phyloP scores from a whole-genome alignment of 2,888 invertebrate genomes.

The Oasisia sp. region DNA sequence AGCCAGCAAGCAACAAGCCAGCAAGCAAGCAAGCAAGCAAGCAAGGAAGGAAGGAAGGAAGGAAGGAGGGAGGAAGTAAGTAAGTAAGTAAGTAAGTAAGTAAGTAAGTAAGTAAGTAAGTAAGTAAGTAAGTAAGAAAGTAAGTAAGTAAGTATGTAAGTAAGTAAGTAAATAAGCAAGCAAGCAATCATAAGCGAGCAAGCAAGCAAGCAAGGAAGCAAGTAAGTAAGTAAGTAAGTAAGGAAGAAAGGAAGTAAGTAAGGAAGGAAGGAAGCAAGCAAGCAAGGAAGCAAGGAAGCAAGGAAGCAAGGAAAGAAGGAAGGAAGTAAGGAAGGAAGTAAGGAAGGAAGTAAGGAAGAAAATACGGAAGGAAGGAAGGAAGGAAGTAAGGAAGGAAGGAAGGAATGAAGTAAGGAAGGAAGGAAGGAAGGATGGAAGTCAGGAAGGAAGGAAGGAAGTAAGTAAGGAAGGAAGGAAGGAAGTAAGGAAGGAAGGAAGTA shows the following conservation, averaged over 20 bases:
- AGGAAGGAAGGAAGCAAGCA: not conserved
- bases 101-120: not conserved
- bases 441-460: too few species aligned
- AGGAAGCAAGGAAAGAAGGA: not conserved
- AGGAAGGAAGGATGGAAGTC: too few species aligned
- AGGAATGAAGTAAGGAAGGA: conserved; percentile 7
- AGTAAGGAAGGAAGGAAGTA: too few species aligned
- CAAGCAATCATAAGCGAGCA: too few species aligned
- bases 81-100: not conserved
- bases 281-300: not conserved
- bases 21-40: too few species aligned
- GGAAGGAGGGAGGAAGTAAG: not conserved
- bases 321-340: not conserved
- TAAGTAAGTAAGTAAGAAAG: conserved; percentile 20
- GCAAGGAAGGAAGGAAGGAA: too few species aligned
- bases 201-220: too few species aligned
- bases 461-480: too few species aligned
- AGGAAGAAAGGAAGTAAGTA: conserved; percentile 25
- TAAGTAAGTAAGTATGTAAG: not conserved
- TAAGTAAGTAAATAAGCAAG: too few species aligned
- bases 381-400: not conserved
- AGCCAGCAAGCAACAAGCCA: too few species aligned
- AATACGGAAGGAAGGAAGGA: not conserved
- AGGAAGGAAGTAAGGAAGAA: not conserved
- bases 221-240: not conserved